These are phyloP conservation scores for Mormyrops boulengeri DNA, from an alignment of 2,797 vertebrate species.

Conservation along the genomic window DNA sequence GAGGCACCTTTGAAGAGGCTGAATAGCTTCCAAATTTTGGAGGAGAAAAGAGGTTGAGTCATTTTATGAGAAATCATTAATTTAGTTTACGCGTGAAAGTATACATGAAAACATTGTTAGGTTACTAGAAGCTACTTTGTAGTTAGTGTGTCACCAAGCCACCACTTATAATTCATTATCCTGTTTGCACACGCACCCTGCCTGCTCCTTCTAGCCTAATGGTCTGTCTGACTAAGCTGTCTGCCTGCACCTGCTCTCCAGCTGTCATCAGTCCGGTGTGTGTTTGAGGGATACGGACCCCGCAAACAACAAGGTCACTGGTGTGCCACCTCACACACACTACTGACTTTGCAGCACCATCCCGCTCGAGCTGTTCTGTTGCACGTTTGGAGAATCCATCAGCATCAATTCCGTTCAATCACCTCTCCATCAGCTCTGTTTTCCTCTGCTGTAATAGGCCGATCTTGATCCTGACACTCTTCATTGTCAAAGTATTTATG, in stretches of 20 bases:
- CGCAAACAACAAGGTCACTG: background rate
- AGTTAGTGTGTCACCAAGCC: background rate
- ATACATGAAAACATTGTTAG: background rate
- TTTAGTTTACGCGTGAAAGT: background rate
- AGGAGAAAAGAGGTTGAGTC: background rate
- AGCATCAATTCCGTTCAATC: background rate
- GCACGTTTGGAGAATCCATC: background rate
- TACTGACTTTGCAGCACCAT: background rate
- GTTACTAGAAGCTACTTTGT: conserved; percentile 8
- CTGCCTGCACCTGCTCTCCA: background rate
- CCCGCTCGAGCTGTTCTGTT: background rate
- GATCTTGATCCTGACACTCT: background rate
- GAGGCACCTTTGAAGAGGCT: background rate
- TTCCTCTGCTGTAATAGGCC: background rate
- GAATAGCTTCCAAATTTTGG: background rate
- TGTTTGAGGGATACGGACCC: background rate
- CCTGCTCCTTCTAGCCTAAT: conserved; percentile 2
- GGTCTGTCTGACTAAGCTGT: background rate
- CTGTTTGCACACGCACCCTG: background rate
- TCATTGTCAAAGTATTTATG: background rate
- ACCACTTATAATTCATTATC: background rate
- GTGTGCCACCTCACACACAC: background rate
- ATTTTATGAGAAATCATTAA: background rate
- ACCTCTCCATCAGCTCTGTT: background rate
- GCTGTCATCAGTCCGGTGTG: background rate